A percentile compares a stretch with the other conserved stretches of the same genome.
These are phyloP conservation scores for Creontiades dilutus DNA, from an alignment of 2,888 invertebrate species.

Conservation along the genomic window DNA sequence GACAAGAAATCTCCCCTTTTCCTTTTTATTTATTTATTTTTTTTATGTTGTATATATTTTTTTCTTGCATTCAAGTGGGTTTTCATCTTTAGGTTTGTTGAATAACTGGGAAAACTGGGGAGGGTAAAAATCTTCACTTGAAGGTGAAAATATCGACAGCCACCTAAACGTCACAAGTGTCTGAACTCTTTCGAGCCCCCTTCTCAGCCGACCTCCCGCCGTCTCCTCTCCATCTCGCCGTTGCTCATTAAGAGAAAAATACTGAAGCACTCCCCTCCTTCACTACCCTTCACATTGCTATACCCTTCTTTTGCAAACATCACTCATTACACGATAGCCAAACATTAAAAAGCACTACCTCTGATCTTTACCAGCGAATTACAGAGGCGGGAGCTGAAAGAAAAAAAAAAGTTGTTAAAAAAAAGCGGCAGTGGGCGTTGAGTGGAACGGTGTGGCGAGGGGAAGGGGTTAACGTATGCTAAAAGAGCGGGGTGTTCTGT, in stretches of 20 bases:
- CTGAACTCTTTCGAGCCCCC: conserved; percentile 52
- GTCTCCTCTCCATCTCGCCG: conserved; percentile 15
- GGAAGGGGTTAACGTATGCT: conserved; percentile 41
- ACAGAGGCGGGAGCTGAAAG: conserved; percentile 54
- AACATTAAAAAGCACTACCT: conserved; percentile 71
- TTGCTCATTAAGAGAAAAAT: conserved; percentile 67
- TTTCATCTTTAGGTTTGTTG: background rate
- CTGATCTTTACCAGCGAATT: conserved; percentile 67
- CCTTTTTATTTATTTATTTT: no score
- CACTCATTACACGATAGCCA: conserved; percentile 71
- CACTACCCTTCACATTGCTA: conserved; percentile 28
- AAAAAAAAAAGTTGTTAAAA: conserved; percentile 36
- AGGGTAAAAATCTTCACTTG: conserved; percentile 5
- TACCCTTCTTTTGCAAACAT: conserved; percentile 49
- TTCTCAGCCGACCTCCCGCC: background rate
- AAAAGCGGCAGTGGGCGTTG: background rate
- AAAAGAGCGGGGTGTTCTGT: conserved; percentile 15
- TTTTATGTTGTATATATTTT: background rate
- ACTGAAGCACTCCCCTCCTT: conserved; percentile 40
- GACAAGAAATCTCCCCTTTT: background rate
- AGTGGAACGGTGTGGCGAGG: conserved; percentile 1
- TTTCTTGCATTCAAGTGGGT: background rate
- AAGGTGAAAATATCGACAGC: conserved; percentile 61
- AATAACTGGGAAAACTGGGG: background rate
- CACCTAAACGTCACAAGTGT: conserved; percentile 56